Conservation (phyloP, 2,888 invertebrate species). For the Agrypnus murinus region DNA sequence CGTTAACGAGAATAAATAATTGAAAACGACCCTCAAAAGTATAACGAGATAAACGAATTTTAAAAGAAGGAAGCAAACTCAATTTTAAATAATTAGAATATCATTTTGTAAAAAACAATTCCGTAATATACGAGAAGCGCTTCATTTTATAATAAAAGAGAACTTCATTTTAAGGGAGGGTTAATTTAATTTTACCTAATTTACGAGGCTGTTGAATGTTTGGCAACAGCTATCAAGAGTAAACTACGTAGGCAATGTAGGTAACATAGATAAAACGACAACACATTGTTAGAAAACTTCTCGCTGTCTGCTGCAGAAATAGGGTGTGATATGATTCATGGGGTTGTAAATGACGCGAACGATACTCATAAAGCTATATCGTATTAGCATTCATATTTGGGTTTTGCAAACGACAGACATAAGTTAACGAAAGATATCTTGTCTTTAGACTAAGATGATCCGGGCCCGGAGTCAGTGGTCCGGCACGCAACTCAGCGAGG, state of each 20-base stretch:
- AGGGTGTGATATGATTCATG: conserved; percentile 25
- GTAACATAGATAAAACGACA: conserved; percentile 28
- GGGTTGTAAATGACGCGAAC: conserved; percentile 23
- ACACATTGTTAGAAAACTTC: conserved; percentile 24
- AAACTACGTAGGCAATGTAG: conserved; percentile 28
- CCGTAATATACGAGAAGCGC: too few relatives aligned
- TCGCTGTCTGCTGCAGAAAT: conserved; percentile 31
- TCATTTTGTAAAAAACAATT: conserved; percentile 3
- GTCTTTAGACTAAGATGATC: conserved; percentile 18
- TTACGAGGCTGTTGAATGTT: conserved; percentile 20
- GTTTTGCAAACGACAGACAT: conserved; percentile 30
- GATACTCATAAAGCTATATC: conserved; percentile 30
- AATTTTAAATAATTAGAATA: conserved; percentile 21
- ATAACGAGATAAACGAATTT: background rate
- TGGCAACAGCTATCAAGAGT: conserved; percentile 16
- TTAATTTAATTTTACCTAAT: conserved; percentile 28
- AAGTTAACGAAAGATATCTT: conserved; percentile 18
- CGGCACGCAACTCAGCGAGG: conserved; percentile 52
- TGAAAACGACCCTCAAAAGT: too few relatives aligned
- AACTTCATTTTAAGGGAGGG: conserved; percentile 7
- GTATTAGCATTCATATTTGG: conserved; percentile 33
- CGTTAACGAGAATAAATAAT: too few relatives aligned
- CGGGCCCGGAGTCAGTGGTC: conserved; percentile 31
- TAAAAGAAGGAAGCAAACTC: background rate
- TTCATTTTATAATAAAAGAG: background rate